A percentile compares a stretch with the other conserved stretches of the same genome.
These are phyloP conservation scores for Ceratina calcarata DNA, from an alignment of 1,140 invertebrate species.

Conservation along the genomic window DNA sequence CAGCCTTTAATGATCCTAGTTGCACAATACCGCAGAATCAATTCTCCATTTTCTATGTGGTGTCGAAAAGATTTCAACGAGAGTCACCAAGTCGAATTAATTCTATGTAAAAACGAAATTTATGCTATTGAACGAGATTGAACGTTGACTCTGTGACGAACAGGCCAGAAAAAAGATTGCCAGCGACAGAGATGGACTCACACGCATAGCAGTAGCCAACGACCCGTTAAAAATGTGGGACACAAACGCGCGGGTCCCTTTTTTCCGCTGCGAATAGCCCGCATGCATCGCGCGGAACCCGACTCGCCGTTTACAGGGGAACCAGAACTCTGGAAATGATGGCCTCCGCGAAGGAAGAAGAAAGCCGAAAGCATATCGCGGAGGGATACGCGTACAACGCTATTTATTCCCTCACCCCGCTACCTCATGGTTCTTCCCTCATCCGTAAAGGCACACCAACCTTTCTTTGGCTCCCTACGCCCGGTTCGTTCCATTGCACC, in stretches of 20 bases:
- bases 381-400: constrained; percentile 52
- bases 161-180: constrained; percentile 22
- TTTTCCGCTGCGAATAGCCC: constrained; percentile 63
- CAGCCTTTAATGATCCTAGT: constrained; percentile 13
- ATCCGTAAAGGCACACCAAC: constrained; percentile 28
- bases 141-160: constrained; percentile 14
- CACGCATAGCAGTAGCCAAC: constrained; percentile 50
- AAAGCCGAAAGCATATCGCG: constrained; percentile 59
- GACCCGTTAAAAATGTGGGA: constrained; percentile 67
- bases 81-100: neutral
- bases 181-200: constrained; percentile 5
- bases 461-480: constrained; percentile 10
- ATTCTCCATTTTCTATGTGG: neutral
- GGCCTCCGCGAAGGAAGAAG: constrained; percentile 57
- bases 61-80: neutral
- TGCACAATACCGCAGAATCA: neutral
- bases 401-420: constrained; percentile 57
- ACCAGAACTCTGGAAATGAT: constrained; percentile 65
- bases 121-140: constrained; percentile 24
- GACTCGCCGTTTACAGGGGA: constrained; percentile 57
- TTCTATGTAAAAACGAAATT: neutral
- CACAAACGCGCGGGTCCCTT: constrained; percentile 55
- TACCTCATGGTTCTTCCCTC: constrained; percentile 13
- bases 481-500: neutral
- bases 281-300: constrained; percentile 61